Conservation (phyloP, 2,888 invertebrate species). For the Branchipolynoe longqiensis region DNA sequence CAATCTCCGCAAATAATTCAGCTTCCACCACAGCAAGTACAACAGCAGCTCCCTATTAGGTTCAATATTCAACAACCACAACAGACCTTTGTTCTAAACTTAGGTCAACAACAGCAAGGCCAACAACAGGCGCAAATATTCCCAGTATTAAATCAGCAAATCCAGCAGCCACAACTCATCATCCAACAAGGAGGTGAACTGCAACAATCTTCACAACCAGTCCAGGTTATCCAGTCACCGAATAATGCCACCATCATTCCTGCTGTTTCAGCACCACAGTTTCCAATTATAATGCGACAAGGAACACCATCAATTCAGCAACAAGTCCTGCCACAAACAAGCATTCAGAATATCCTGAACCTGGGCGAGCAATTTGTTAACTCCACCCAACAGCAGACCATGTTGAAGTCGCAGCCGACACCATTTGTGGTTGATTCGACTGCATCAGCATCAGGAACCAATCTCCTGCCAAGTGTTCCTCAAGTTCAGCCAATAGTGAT, state of each 20-base stretch:
- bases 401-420: not conserved
- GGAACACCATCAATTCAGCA: not conserved
- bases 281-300: not conserved
- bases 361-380: not conserved
- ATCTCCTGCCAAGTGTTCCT: not conserved
- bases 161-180: not conserved
- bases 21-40: not conserved
- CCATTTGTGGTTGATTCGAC: not conserved
- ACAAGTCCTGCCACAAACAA: not conserved
- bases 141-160: not conserved
- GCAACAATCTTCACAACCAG: not conserved
- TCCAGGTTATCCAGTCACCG: conserved; percentile 3
- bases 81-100: not conserved
- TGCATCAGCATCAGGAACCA: not conserved
- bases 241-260: not conserved
- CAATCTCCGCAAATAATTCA: not conserved
- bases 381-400: not conserved
- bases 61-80: not conserved
- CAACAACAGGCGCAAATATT: not conserved
- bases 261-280: not conserved
- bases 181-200: conserved; percentile 3
- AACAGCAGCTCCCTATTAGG: conserved; percentile 2
- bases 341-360: not conserved
- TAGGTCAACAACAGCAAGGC: no score
- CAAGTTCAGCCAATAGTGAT: conserved; percentile 24